phyloP scores from a whole-genome alignment of 2,888 invertebrate species.

The Megalurothrips usitatus region DNA sequence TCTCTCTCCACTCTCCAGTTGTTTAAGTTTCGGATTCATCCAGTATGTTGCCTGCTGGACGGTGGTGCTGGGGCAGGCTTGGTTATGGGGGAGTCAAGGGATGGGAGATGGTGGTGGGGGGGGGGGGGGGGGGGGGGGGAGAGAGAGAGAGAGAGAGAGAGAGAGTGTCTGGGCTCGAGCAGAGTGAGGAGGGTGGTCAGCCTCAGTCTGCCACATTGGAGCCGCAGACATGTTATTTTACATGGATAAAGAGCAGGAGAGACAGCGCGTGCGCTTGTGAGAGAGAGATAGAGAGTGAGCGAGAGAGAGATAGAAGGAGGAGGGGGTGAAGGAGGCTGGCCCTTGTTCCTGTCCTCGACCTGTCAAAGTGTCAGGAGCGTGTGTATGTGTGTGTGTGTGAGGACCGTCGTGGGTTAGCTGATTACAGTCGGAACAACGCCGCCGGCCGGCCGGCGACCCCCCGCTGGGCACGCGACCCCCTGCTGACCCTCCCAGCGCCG shows the following conservation, averaged over 20 bases:
- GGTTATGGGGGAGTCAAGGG: background rate
- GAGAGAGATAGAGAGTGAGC: conserved; percentile 9
- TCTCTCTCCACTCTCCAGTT: background rate
- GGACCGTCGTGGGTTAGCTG: no score
- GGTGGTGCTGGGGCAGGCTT: background rate
- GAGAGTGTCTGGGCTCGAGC: background rate
- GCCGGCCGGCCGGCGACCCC: no score
- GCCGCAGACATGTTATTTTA: no score
- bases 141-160: conserved; percentile 6
- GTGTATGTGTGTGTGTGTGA: no score
- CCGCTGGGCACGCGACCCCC: no score
- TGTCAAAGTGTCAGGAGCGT: no score
- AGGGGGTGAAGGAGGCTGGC: background rate
- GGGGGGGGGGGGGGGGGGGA: background rate
- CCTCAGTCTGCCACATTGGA: no score
- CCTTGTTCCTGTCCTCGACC: background rate
- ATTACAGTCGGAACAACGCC: no score
- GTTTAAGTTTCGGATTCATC: conserved; percentile 25
- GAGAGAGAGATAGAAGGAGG: background rate
- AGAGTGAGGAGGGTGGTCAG: background rate
- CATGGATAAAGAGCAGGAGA: no score
- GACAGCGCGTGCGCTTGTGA: background rate
- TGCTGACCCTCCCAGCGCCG: no score
- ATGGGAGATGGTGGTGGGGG: background rate
- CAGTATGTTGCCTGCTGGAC: no score